A percentile compares a stretch with the other conserved stretches of the same genome.
Conservation (phyloP, 2,113 vertebrate species). For the Lepisosteus oculatus region DNA sequence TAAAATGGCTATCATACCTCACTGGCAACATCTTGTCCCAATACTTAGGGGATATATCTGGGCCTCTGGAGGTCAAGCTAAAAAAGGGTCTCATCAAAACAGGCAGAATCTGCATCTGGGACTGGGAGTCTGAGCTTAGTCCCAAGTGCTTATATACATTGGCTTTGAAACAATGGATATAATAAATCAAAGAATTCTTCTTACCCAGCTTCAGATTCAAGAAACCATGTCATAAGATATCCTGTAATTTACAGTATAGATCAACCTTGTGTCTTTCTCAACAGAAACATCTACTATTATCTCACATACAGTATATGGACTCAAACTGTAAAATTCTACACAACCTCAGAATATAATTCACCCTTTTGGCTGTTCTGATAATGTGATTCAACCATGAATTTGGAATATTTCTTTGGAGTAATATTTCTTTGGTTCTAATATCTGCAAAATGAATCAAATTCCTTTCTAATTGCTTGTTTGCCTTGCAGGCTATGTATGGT, state of each 20-base stretch:
- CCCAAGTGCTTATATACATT: conserved; percentile 1
- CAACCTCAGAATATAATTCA: too few relatives aligned
- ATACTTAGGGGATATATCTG: conserved; percentile 2
- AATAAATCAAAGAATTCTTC: conserved; percentile 26
- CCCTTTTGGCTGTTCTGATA: too few relatives aligned
- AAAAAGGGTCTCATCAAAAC: conserved; percentile 11
- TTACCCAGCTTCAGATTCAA: conserved; percentile 3
- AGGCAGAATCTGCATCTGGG: conserved; percentile 10
- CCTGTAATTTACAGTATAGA: conserved; percentile 19
- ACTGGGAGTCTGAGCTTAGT: not conserved
- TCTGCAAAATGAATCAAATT: too few relatives aligned
- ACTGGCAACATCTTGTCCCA: not conserved
- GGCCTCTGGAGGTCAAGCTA: not conserved
- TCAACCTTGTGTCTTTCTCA: conserved; percentile 6
- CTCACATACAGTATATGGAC: not conserved
- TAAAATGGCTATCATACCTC: not conserved
- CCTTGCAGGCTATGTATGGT: too few relatives aligned
- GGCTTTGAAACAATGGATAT: conserved; percentile 12
- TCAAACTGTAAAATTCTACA: too few relatives aligned
- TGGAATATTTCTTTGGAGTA: too few relatives aligned
- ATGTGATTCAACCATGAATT: too few relatives aligned
- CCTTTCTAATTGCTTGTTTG: too few relatives aligned
- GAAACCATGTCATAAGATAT: conserved; percentile 13
- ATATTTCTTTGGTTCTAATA: too few relatives aligned
- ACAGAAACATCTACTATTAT: not conserved